phyloP scores from a whole-genome alignment of 2,113 vertebrate species.

The Tragelaphus strepsiceros region DNA sequence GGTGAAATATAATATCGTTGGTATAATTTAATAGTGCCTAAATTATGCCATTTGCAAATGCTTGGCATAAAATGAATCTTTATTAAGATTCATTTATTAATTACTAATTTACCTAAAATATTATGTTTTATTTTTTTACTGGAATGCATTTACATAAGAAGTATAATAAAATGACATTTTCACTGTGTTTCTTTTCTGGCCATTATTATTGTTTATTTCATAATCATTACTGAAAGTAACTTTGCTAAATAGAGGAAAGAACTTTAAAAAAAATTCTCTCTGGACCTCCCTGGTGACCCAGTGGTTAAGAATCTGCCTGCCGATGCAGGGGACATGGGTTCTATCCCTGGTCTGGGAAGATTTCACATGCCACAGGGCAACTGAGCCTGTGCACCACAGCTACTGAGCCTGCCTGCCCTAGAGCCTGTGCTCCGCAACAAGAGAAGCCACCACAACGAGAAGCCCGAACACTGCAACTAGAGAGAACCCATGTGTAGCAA shows the following conservation, averaged over 20 bases:
- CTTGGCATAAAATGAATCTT: neutral
- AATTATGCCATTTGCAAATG: constrained; percentile 23
- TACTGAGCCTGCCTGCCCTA: neutral
- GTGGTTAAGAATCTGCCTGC: neutral
- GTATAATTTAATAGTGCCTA: neutral
- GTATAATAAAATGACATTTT: neutral
- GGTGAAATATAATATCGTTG: neutral
- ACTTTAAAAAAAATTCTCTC: neutral
- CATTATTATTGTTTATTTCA: neutral
- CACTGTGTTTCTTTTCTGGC: neutral
- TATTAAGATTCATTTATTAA: constrained; percentile 55
- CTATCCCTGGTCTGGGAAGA: neutral
- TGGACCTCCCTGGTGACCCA: neutral
- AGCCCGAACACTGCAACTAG: neutral
- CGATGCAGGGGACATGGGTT: neutral
- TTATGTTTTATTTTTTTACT: constrained; percentile 16
- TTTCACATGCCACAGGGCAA: neutral
- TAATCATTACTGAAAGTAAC: constrained; percentile 3
- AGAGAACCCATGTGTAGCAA: neutral
- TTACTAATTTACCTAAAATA: constrained; percentile 40
- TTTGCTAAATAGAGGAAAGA: neutral
- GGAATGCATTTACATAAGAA: neutral
- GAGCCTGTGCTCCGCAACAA: neutral
- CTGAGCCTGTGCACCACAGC: neutral
- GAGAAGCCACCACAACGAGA: neutral